Evolutionary conservation across 2,113 vertebrate genomes (phyloP).

Genomic region (Aegithalos caudatus): DNA sequence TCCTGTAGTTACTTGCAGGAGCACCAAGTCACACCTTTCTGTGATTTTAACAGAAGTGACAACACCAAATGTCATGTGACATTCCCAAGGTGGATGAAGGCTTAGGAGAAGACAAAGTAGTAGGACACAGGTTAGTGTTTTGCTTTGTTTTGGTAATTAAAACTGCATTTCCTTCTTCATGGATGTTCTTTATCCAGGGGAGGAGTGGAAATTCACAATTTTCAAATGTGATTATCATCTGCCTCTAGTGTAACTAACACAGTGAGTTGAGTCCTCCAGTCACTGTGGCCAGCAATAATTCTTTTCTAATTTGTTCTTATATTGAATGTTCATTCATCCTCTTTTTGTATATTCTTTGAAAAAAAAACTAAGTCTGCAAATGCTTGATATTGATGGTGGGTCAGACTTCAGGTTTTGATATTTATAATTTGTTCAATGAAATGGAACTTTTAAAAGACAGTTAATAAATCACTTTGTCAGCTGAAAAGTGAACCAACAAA

Average conservation of each 20-base stretch:
- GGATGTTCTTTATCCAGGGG: background rate
- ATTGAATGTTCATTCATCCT: background rate
- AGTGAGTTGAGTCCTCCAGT: background rate
- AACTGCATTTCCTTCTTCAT: background rate
- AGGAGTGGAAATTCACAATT: background rate
- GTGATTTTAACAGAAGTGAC: background rate
- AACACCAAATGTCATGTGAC: background rate
- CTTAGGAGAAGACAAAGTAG: background rate
- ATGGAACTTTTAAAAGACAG: slow-evolving; percentile 74
- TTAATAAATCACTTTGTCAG: slow-evolving; percentile 75
- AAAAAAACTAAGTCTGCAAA: slow-evolving; percentile 61
- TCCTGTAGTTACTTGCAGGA: background rate
- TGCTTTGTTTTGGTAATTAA: background rate
- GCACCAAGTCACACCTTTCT: background rate
- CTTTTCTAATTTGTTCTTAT: background rate
- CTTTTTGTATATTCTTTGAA: slow-evolving; percentile 52
- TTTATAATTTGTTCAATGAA: slow-evolving; percentile 72
- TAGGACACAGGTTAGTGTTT: background rate
- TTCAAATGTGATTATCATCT: background rate
- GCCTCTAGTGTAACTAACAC: background rate
- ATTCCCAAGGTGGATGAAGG: background rate
- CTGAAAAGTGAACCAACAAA: slow-evolving; percentile 44
- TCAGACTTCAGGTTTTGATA: slow-evolving; percentile 69
- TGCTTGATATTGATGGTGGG: slow-evolving; percentile 61
- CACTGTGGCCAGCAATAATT: background rate